Percentiles rank a stretch among this genome's conserved stretches.
Conservation (phyloP, 1,140 invertebrate species). For the Drosophila tani region DNA sequence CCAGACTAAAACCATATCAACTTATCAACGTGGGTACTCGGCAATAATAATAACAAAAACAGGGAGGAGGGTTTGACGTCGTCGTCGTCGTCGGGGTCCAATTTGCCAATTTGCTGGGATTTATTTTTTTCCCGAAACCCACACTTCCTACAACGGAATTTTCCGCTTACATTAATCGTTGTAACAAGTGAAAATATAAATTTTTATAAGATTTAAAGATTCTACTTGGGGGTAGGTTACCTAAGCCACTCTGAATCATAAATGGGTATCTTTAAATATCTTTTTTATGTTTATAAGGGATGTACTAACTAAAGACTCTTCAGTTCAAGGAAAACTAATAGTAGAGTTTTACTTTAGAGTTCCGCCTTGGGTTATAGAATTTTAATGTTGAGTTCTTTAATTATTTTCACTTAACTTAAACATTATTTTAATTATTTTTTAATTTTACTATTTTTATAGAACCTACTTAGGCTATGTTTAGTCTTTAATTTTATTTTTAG, state of each 20-base stretch:
- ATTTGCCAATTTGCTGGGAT: constrained; percentile 44
- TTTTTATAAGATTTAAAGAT: too few species aligned
- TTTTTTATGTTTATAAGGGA: too few species aligned
- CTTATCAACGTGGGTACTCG: constrained; percentile 16
- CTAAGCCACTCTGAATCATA: too few species aligned
- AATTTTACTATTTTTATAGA: too few species aligned
- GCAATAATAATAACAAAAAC: background rate
- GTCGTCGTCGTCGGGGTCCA: constrained; percentile 6
- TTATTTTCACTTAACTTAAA: too few species aligned
- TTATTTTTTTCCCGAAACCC: constrained; percentile 17
- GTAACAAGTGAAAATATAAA: background rate
- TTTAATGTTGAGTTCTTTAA: background rate
- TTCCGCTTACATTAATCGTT: constrained; percentile 25
- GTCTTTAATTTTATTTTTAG: too few species aligned
- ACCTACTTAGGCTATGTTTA: too few species aligned
- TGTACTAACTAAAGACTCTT: too few species aligned
- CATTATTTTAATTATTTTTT: too few species aligned
- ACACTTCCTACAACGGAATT: constrained; percentile 38
- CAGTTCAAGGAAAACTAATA: too few species aligned
- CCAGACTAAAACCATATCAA: constrained; percentile 23
- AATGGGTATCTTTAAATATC: too few species aligned
- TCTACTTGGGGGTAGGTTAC: background rate
- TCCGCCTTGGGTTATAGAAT: too few species aligned
- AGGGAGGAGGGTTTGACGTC: constrained; percentile 34
- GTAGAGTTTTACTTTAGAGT: background rate